These are phyloP conservation scores for Pocillopora meandrina DNA, from an alignment of 92 coral and sea anemone genomes.

Conservation along the genomic window DNA sequence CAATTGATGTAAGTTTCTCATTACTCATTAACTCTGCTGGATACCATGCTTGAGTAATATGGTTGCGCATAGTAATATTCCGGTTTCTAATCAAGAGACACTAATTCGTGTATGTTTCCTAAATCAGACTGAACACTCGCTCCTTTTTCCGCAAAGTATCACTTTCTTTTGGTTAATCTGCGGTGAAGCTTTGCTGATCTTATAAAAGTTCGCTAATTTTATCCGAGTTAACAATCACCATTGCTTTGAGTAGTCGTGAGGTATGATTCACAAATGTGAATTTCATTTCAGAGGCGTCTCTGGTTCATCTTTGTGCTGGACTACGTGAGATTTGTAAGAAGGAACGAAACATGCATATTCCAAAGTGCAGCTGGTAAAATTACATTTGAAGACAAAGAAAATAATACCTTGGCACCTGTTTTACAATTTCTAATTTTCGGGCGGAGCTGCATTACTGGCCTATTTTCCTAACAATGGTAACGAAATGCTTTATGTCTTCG, in stretches of 20 bases:
- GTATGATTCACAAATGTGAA: conserved; percentile 28
- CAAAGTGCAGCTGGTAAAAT: conserved; percentile 23
- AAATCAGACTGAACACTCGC: background rate
- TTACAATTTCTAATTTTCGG: background rate
- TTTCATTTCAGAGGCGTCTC: conserved; percentile 12
- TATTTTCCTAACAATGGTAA: conserved; percentile 8
- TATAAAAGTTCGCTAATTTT: conserved; percentile 11
- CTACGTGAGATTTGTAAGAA: background rate
- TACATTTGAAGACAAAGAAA: conserved; percentile 5
- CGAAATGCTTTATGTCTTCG: background rate
- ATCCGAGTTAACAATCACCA: conserved; percentile 23
- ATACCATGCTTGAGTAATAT: background rate
- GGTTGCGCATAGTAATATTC: conserved; percentile 8
- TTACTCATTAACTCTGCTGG: conserved; percentile 30
- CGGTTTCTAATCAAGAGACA: background rate
- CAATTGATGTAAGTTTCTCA: conserved; percentile 31
- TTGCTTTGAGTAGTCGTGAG: conserved; percentile 44
- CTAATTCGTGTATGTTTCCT: background rate
- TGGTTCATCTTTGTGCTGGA: conserved; percentile 18
- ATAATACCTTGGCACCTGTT: conserved; percentile 35
- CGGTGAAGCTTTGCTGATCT: background rate
- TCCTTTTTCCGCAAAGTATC: background rate
- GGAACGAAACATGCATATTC: conserved; percentile 19
- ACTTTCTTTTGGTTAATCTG: background rate
- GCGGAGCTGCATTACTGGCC: background rate